A percentile compares a stretch with the other conserved stretches of the same genome.
These are phyloP conservation scores for Carpatolechia fugitivella DNA, from an alignment of 2,888 invertebrate genomes.

Conservation along the genomic window DNA sequence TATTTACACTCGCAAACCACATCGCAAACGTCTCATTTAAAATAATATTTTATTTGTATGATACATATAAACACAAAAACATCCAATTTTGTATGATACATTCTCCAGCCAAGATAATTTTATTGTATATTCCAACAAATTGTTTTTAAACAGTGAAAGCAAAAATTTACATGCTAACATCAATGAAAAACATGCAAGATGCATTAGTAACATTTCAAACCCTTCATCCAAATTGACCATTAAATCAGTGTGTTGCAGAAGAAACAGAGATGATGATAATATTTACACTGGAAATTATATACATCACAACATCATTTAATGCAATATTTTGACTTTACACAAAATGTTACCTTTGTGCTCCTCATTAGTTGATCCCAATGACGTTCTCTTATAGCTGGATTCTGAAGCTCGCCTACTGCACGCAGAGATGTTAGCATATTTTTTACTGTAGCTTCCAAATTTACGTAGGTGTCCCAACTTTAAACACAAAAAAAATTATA, in stretches of 20 bases:
- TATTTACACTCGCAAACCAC: slow-evolving; percentile 63
- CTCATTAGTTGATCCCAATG: slow-evolving; percentile 99
- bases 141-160: slow-evolving; percentile 15
- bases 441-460: slow-evolving; percentile 94
- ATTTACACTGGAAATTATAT: slow-evolving; percentile 45
- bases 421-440: slow-evolving; percentile 97
- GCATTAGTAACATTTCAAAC: slow-evolving; percentile 34
- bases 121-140: slow-evolving; percentile 21
- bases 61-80: not conserved
- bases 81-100: slow-evolving; percentile 34
- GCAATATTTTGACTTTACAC: slow-evolving; percentile 24
- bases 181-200: slow-evolving; percentile 39
- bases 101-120: slow-evolving; percentile 34
- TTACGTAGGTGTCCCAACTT: slow-evolving; percentile 93
- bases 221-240: slow-evolving; percentile 27
- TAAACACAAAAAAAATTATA: not conserved
- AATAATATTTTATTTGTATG: slow-evolving; percentile 15
- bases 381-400: slow-evolving; percentile 95
- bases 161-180: slow-evolving; percentile 16
- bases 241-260: slow-evolving; percentile 34
- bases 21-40: slow-evolving; percentile 8
- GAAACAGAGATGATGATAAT: slow-evolving; percentile 30
- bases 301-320: slow-evolving; percentile 31
- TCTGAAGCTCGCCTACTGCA: slow-evolving; percentile 97
- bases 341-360: slow-evolving; percentile 88